phyloP scores from a whole-genome alignment of 2,797 vertebrate genomes.

The Pseudomugil gertrudae region DNA sequence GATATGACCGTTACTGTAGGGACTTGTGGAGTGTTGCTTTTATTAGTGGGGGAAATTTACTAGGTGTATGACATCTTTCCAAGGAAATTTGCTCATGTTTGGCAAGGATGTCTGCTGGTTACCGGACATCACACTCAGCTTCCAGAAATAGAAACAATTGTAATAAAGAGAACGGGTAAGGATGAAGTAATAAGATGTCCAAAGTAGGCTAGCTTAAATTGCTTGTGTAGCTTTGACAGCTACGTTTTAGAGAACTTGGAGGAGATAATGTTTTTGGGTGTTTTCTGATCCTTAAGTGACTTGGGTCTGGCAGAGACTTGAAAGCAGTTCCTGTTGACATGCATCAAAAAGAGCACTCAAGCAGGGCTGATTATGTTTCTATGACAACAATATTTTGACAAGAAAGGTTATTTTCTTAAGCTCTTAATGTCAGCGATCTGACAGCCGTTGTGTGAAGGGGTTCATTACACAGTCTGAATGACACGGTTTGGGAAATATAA shows the following conservation, averaged over 20 bases:
- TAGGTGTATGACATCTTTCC: slow-evolving; percentile 18
- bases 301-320: background rate
- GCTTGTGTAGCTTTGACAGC: slow-evolving; percentile 13
- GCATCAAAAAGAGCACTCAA: background rate
- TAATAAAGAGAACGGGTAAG: slow-evolving; percentile 14
- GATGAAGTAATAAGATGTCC: slow-evolving; percentile 34
- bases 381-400: background rate
- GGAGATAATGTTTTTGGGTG: background rate
- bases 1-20: slow-evolving; percentile 10
- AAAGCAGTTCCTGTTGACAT: background rate
- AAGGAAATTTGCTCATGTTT: slow-evolving; percentile 38
- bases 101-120: slow-evolving; percentile 20
- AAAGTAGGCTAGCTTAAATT: slow-evolving; percentile 2
- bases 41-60: slow-evolving; percentile 13
- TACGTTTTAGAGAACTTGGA: background rate
- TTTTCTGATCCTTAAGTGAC: background rate
- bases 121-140: slow-evolving; percentile 23
- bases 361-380: background rate
- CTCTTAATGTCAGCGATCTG: background rate
- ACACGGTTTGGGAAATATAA: background rate
- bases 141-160: slow-evolving; percentile 46
- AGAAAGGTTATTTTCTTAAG: background rate
- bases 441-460: background rate
- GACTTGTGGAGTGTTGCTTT: slow-evolving; percentile 2
- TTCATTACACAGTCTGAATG: background rate